phyloP scores from a whole-genome alignment of 2,888 invertebrate species.

The Chrysomela aeneicollis region DNA sequence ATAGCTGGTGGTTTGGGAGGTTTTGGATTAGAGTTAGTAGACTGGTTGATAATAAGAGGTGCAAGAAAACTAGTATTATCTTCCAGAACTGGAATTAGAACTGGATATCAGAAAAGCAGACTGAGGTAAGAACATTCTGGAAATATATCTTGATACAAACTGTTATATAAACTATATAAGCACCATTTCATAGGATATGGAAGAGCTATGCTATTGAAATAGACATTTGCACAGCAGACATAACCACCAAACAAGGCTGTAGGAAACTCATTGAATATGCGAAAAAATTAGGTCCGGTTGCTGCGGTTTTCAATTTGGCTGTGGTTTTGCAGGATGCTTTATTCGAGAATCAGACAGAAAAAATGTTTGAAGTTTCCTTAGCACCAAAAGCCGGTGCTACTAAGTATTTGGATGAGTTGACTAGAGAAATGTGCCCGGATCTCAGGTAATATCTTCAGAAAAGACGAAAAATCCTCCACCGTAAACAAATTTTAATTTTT shows the following conservation, averaged over 20 bases:
- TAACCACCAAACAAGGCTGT: conserved; percentile 75
- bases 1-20: conserved; percentile 88
- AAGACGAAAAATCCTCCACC: neutral
- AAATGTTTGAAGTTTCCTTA: conserved; percentile 65
- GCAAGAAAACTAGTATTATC: conserved; percentile 80
- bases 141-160: neutral
- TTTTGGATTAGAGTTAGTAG: conserved; percentile 87
- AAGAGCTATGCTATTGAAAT: conserved; percentile 73
- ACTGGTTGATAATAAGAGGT: conserved; percentile 86
- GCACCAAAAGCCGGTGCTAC: neutral
- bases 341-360: conserved; percentile 78
- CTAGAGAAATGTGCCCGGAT: neutral
- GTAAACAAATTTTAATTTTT: neutral
- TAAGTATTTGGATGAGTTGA: neutral
- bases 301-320: conserved; percentile 90
- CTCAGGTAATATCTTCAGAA: neutral
- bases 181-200: conserved; percentile 70
- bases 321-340: conserved; percentile 79
- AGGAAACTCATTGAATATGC: conserved; percentile 72
- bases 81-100: conserved; percentile 80
- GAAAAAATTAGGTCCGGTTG: conserved; percentile 71
- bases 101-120: conserved; percentile 77
- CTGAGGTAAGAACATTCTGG: conserved; percentile 18
- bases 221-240: conserved; percentile 74
- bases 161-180: neutral